These are phyloP conservation scores for Scomber scombrus DNA, from an alignment of 2,113 vertebrate species.

Conservation along the genomic window DNA sequence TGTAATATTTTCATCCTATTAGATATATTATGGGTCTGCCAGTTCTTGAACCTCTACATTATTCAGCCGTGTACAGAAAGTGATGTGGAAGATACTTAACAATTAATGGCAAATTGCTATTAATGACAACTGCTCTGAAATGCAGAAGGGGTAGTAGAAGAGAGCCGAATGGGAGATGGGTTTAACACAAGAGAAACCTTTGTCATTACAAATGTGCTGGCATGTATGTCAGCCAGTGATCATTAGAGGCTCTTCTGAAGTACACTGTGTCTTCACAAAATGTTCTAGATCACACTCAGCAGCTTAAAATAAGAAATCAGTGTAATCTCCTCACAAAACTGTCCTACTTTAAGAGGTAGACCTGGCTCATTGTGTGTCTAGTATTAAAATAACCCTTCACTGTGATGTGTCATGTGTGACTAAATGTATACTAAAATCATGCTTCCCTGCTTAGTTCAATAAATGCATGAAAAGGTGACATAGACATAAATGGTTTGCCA, in stretches of 20 bases:
- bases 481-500: too few species aligned
- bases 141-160: constrained; percentile 26
- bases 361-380: constrained; percentile 16
- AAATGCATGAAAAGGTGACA: neutral
- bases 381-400: constrained; percentile 12
- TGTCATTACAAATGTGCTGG: constrained; percentile 54
- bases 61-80: constrained; percentile 54
- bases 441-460: neutral
- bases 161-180: constrained; percentile 30
- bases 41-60: constrained; percentile 56
- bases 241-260: constrained; percentile 57
- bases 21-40: constrained; percentile 24
- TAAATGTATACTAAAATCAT: too few species aligned
- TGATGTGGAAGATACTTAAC: constrained; percentile 56
- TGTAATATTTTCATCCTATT: constrained; percentile 24
- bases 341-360: constrained; percentile 43
- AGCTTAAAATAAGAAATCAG: constrained; percentile 26
- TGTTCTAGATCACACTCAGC: constrained; percentile 52
- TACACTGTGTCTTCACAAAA: constrained; percentile 59
- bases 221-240: constrained; percentile 62
- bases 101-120: constrained; percentile 63
- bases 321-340: constrained; percentile 41
- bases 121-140: constrained; percentile 60
- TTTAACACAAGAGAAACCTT: constrained; percentile 58
- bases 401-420: neutral